phyloP scores from a whole-genome alignment of 2,888 invertebrate species.

The Nemotelus pantherinus region DNA sequence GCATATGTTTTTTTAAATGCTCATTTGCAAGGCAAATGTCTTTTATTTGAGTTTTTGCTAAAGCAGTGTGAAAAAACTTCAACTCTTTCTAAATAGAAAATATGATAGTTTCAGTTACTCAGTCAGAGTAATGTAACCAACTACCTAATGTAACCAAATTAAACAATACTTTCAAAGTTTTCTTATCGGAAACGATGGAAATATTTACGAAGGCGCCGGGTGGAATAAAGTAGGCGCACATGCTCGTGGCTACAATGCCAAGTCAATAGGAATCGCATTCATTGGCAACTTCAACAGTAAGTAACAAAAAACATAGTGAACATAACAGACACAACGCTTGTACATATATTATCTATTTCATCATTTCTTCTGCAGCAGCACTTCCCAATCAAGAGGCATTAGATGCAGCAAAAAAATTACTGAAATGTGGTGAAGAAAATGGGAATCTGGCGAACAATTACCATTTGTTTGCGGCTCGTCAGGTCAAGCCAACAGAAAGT shows the following conservation, averaged over 20 bases:
- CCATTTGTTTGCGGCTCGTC: slow-evolving; percentile 65
- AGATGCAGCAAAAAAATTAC: slow-evolving; percentile 58
- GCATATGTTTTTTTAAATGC: too few relatives aligned
- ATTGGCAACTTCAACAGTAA: slow-evolving; percentile 66
- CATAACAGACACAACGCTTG: neutral
- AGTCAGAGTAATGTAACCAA: too few relatives aligned
- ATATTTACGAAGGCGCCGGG: slow-evolving; percentile 70
- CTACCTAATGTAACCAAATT: neutral
- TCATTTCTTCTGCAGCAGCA: slow-evolving; percentile 54
- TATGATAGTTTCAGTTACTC: too few relatives aligned
- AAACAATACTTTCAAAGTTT: slow-evolving; percentile 59
- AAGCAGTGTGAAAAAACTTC: too few relatives aligned
- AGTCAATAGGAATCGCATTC: slow-evolving; percentile 68
- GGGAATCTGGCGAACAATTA: slow-evolving; percentile 64
- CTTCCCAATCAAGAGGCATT: slow-evolving; percentile 55
- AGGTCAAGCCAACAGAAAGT: slow-evolving; percentile 64
- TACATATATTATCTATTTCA: neutral
- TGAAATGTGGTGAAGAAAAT: slow-evolving; percentile 64
- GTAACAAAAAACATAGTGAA: slow-evolving; percentile 42
- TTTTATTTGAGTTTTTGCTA: too few relatives aligned
- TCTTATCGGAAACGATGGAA: slow-evolving; percentile 69
- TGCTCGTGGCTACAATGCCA: slow-evolving; percentile 66
- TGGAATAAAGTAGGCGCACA: slow-evolving; percentile 69
- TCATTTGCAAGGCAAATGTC: too few relatives aligned
- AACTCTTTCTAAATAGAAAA: too few relatives aligned